phyloP scores from a whole-genome alignment of 2,888 invertebrate genomes.

The Platycnemis pennipes region DNA sequence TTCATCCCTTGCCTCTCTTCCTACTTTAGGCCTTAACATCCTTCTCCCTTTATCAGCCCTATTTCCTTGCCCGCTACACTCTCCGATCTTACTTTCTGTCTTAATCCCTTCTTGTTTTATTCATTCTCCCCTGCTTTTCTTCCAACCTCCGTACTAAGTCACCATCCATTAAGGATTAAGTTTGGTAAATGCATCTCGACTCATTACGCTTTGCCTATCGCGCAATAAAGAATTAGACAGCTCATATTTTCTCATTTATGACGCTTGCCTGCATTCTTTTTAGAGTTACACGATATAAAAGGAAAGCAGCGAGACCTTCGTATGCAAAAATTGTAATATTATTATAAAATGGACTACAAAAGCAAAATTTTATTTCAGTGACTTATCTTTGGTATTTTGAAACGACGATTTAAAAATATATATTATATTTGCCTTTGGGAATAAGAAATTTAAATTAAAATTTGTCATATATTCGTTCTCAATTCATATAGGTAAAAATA shows the following conservation, averaged over 20 bases:
- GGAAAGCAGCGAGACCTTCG: no score
- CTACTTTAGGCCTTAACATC: background rate
- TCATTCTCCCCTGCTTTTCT: background rate
- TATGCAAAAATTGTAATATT: no score
- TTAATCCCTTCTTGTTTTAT: background rate
- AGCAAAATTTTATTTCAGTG: no score
- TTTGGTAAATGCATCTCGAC: slow-evolving; percentile 21
- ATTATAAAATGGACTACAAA: no score
- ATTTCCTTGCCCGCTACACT: background rate
- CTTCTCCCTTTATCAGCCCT: background rate
- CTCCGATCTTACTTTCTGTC: slow-evolving; percentile 23
- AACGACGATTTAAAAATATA: no score
- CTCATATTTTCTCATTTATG: slow-evolving; percentile 22
- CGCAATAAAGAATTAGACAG: background rate
- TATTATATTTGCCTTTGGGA: no score
- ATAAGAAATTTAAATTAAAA: no score
- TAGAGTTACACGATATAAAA: background rate
- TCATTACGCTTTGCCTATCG: slow-evolving; percentile 18
- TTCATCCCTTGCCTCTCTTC: background rate
- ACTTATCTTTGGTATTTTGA: no score
- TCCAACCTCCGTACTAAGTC: background rate
- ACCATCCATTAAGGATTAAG: slow-evolving; percentile 31
- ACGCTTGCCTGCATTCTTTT: background rate
- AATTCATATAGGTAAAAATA: no score
- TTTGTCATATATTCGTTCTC: no score